Evolutionary conservation across 2,797 vertebrate species (phyloP).

Genomic region (Gambusia yucatana): DNA sequence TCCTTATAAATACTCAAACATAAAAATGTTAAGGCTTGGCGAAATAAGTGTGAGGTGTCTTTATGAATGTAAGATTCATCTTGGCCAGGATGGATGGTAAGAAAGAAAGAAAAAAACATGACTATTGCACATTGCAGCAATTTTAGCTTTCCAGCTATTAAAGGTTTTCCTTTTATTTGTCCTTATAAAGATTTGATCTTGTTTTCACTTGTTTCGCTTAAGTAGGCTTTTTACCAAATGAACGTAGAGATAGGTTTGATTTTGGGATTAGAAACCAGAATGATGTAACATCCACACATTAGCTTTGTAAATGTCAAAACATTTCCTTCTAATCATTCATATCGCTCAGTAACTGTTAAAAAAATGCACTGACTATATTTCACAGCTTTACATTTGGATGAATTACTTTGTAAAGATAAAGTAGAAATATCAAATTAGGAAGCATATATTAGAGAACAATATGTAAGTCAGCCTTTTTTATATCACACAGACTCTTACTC

Average conservation of each 20-base stretch:
- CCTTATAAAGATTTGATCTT: not conserved
- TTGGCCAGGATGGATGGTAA: not conserved
- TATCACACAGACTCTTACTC: slow-evolving; percentile 80
- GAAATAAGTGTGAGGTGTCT: not conserved
- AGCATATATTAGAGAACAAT: slow-evolving; percentile 79
- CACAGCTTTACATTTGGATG: slow-evolving; percentile 51
- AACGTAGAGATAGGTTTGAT: slow-evolving; percentile 11
- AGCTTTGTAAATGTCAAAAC: slow-evolving; percentile 12
- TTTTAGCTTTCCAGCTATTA: not conserved
- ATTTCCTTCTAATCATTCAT: slow-evolving; percentile 36
- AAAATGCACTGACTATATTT: slow-evolving; percentile 29
- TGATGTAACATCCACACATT: slow-evolving; percentile 26
- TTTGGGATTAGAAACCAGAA: slow-evolving; percentile 15
- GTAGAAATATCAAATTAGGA: slow-evolving; percentile 78
- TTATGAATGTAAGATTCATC: not conserved
- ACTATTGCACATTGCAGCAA: not conserved
- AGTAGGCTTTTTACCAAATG: not conserved
- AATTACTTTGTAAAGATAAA: slow-evolving; percentile 74
- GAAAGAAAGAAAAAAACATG: not conserved
- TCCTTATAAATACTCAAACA: not conserved
- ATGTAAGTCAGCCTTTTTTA: slow-evolving; percentile 82
- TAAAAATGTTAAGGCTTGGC: not conserved
- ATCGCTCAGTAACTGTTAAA: slow-evolving; percentile 38
- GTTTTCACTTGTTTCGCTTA: not conserved
- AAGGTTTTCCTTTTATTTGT: not conserved